Evolutionary conservation across 1,140 invertebrate species (phyloP).

Genomic region (Holcopasites calliopsidis): DNA sequence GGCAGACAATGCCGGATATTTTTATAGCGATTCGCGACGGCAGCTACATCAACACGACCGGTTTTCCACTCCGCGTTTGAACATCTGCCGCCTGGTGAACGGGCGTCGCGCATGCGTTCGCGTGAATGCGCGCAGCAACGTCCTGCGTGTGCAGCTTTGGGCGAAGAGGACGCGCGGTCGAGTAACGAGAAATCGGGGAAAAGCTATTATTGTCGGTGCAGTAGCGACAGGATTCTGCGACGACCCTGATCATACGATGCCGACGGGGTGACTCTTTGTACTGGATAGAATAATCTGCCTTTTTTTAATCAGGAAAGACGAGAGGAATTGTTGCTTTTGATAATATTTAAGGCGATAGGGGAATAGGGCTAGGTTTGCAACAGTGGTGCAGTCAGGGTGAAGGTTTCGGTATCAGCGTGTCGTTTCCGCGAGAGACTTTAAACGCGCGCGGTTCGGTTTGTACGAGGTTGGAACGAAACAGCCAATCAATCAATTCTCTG

Average conservation of each 20-base stretch:
- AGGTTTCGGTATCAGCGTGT: slow-evolving; percentile 42
- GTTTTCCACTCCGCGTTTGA: slow-evolving; percentile 77
- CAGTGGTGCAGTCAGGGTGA: slow-evolving; percentile 43
- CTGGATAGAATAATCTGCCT: too few species aligned
- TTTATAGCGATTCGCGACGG: slow-evolving; percentile 79
- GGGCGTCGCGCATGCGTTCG: not conserved
- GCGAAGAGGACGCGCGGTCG: slow-evolving; percentile 7
- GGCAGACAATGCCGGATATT: slow-evolving; percentile 78
- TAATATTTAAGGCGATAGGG: too few species aligned
- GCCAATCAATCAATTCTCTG: slow-evolving; percentile 78
- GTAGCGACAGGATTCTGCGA: not conserved
- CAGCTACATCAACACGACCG: slow-evolving; percentile 80
- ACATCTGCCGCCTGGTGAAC: slow-evolving; percentile 76
- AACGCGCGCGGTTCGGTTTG: slow-evolving; percentile 34
- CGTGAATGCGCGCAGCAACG: slow-evolving; percentile 47
- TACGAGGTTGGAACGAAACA: slow-evolving; percentile 69
- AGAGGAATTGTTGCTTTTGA: too few species aligned
- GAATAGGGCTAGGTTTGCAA: not conserved
- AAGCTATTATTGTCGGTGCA: not conserved
- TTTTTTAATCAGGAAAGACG: not conserved
- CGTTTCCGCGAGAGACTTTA: slow-evolving; percentile 49
- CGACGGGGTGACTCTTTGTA: not conserved
- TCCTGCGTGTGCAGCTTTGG: not conserved
- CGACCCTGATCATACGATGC: not conserved
- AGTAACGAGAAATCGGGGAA: slow-evolving; percentile 17